Percentiles rank a stretch among this genome's conserved stretches.
phyloP scores from a whole-genome alignment of 2,888 invertebrate genomes.

The Aspidiotus destructor region DNA sequence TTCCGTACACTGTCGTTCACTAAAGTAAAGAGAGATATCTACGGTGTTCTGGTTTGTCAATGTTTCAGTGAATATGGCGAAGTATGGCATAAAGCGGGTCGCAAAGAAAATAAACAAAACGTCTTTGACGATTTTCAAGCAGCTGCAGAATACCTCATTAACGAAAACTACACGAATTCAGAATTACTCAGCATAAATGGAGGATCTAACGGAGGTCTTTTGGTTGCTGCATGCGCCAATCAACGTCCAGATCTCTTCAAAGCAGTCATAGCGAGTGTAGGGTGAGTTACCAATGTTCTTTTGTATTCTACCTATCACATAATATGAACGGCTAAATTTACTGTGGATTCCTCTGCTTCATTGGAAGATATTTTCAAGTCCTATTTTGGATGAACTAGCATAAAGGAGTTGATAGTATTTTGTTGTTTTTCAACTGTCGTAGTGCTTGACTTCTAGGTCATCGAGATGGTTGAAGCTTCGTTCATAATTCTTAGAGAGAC shows the following conservation, averaged over 20 bases:
- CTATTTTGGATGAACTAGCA: neutral
- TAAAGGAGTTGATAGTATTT: too few relatives aligned
- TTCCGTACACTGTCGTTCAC: neutral
- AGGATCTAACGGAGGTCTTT: constrained; percentile 91
- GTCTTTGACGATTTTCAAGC: constrained; percentile 92
- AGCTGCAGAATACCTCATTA: constrained; percentile 79
- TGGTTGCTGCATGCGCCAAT: constrained; percentile 90
- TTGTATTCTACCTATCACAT: neutral
- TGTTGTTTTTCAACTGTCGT: too few relatives aligned
- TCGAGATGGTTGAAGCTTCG: too few relatives aligned
- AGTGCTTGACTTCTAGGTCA: too few relatives aligned
- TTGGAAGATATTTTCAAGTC: too few relatives aligned
- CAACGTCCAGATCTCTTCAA: constrained; percentile 92
- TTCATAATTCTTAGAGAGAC: too few relatives aligned
- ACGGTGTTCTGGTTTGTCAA: neutral
- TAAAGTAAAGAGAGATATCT: neutral
- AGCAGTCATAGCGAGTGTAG: constrained; percentile 86
- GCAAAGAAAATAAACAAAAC: constrained; percentile 87
- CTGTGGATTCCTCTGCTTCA: too few relatives aligned
- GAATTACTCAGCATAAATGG: constrained; percentile 78
- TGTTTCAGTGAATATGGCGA: constrained; percentile 83
- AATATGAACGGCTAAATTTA: too few relatives aligned
- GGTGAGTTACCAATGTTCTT: constrained; percentile 49
- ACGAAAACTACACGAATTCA: constrained; percentile 65
- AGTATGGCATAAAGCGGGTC: constrained; percentile 91